Percentiles rank a stretch among this genome's conserved stretches.
Conservation (phyloP, 2,888 invertebrate genomes). For the Heliconius aoede region DNA sequence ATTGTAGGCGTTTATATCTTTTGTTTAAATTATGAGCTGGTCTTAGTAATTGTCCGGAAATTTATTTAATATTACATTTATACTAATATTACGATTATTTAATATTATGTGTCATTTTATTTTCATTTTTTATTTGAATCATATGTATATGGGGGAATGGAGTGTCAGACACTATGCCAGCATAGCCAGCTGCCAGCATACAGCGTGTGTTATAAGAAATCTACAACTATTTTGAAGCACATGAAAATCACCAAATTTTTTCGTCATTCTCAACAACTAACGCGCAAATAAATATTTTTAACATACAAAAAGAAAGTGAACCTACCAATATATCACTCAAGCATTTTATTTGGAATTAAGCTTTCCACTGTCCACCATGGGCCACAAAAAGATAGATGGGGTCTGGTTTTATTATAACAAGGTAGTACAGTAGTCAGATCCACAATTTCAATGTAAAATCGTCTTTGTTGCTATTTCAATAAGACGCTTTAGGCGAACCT, state of each 20-base stretch:
- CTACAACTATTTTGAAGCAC: too few relatives aligned
- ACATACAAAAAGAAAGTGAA: slow-evolving; percentile 56
- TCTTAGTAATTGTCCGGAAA: too few relatives aligned
- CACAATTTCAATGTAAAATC: slow-evolving; percentile 26
- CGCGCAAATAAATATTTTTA: slow-evolving; percentile 35
- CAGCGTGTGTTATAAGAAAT: too few relatives aligned
- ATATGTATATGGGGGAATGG: too few relatives aligned
- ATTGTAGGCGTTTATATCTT: not conserved
- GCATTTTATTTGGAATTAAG: slow-evolving; percentile 67
- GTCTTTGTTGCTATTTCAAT: slow-evolving; percentile 30
- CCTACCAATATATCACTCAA: slow-evolving; percentile 70
- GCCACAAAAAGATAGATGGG: slow-evolving; percentile 74
- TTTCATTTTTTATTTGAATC: too few relatives aligned
- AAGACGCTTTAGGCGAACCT: slow-evolving; percentile 23
- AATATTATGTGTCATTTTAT: not conserved
- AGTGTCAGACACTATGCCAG: too few relatives aligned
- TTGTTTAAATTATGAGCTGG: not conserved
- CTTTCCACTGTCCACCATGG: slow-evolving; percentile 61
- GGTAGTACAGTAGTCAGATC: slow-evolving; percentile 54
- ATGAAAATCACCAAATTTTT: not conserved
- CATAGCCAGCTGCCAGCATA: too few relatives aligned
- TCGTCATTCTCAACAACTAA: not conserved
- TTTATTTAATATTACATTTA: too few relatives aligned
- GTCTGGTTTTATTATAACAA: slow-evolving; percentile 74
- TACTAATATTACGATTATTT: too few relatives aligned